Conservation (phyloP, 2,113 vertebrate genomes). For the Caranx ignobilis region DNA sequence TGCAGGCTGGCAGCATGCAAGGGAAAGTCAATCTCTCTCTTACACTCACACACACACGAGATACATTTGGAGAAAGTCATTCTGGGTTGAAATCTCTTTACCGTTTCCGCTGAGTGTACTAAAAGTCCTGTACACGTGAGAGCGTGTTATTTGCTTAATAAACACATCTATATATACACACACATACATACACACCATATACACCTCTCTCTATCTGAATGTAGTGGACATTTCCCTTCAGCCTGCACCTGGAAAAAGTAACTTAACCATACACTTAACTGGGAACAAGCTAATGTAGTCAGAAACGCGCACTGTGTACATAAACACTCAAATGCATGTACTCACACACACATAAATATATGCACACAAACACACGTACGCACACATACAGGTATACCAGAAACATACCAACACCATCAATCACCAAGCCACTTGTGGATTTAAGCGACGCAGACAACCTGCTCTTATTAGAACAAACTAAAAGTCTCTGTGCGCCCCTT, state of each 20-base stretch:
- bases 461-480: slow-evolving; percentile 17
- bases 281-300: slow-evolving; percentile 38
- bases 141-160: slow-evolving; percentile 36
- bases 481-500: neutral
- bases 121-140: neutral
- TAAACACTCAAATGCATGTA: neutral
- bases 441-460: slow-evolving; percentile 20
- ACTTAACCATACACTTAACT: slow-evolving; percentile 12
- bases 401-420: slow-evolving; percentile 57
- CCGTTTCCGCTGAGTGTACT: slow-evolving; percentile 14
- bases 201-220: slow-evolving; percentile 29
- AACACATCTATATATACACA: slow-evolving; percentile 27
- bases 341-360: neutral
- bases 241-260: slow-evolving; percentile 45
- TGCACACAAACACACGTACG: slow-evolving; percentile 2
- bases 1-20: slow-evolving; percentile 44
- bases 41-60: neutral
- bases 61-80: slow-evolving; percentile 9
- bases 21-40: slow-evolving; percentile 42
- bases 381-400: slow-evolving; percentile 18
- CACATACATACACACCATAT: neutral
- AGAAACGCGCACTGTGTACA: slow-evolving; percentile 38
- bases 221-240: slow-evolving; percentile 14
- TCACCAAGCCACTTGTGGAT: slow-evolving; percentile 51
- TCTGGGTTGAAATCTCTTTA: slow-evolving; percentile 18